Evolutionary conservation across 2,888 invertebrate genomes (phyloP).

Genomic region (Dryadula phaetusa): DNA sequence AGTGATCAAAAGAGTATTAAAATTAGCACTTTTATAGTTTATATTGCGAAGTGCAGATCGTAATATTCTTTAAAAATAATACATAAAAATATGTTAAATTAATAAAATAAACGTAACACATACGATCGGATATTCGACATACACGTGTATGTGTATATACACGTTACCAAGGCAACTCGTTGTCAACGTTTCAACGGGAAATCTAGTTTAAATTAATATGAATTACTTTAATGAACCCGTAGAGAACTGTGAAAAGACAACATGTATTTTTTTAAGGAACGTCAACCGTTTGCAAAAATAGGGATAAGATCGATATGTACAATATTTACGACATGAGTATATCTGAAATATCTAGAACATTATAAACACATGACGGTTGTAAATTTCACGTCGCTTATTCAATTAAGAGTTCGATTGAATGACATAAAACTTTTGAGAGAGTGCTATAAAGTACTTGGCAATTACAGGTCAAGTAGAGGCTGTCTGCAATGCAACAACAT

Average conservation of each 20-base stretch:
- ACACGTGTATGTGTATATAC: too few relatives aligned
- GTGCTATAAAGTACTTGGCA: conserved; percentile 79
- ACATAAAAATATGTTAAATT: too few relatives aligned
- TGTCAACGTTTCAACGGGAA: too few relatives aligned
- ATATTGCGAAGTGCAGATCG: too few relatives aligned
- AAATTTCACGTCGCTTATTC: conserved; percentile 81
- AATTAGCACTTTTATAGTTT: too few relatives aligned
- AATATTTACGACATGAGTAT: conserved; percentile 29
- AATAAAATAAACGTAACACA: too few relatives aligned
- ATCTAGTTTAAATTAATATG: too few relatives aligned
- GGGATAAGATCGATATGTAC: conserved; percentile 25
- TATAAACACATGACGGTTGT: conserved; percentile 76
- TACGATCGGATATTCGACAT: too few relatives aligned
- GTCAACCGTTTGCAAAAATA: conserved; percentile 20
- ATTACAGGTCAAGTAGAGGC: conserved; percentile 74
- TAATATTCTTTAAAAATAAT: too few relatives aligned
- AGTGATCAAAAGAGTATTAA: too few relatives aligned
- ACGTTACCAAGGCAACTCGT: too few relatives aligned
- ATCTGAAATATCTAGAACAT: conserved; percentile 69
- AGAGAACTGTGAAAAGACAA: not conserved
- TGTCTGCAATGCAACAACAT: conserved; percentile 36
- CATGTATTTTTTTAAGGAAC: not conserved
- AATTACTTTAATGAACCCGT: too few relatives aligned
- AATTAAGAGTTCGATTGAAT: conserved; percentile 81
- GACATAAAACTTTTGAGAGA: conserved; percentile 80